Conservation (phyloP, 2,797 vertebrate species). For the Benthosema pterotum region DNA sequence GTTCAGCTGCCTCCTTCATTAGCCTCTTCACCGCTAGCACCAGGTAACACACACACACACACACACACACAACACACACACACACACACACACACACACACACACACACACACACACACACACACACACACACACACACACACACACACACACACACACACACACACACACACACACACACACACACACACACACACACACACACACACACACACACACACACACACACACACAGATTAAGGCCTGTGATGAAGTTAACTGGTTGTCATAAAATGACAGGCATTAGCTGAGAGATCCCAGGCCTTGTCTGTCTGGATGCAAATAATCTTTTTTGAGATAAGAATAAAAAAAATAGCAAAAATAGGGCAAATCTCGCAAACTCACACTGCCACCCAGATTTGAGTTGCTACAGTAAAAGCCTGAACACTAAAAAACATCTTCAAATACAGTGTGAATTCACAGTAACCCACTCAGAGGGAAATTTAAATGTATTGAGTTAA, state of each 20-base stretch:
- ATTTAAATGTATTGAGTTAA: too few species aligned
- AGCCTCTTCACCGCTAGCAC: constrained; percentile 92
- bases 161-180: neutral
- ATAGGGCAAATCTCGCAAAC: neutral
- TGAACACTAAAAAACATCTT: neutral
- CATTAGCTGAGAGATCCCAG: too few species aligned
- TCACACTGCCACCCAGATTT: neutral
- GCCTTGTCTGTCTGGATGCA: too few species aligned
- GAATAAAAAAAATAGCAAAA: too few species aligned
- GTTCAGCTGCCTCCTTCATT: constrained; percentile 97
- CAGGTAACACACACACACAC: constrained; percentile 17
- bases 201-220: constrained; percentile 31
- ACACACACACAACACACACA: constrained; percentile 13
- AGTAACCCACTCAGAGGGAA: too few species aligned
- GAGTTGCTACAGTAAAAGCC: neutral
- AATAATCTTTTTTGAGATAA: too few species aligned
- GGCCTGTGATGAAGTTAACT: neutral
- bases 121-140: constrained; percentile 12
- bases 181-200: too few species aligned
- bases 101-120: constrained; percentile 10
- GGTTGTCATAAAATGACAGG: too few species aligned
- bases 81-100: constrained; percentile 9
- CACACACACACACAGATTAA: constrained; percentile 12
- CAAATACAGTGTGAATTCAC: neutral
- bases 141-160: constrained; percentile 21